Evolutionary conservation across 2,888 invertebrate genomes (phyloP).

Genomic region (Eutolmus rufibarbis): DNA sequence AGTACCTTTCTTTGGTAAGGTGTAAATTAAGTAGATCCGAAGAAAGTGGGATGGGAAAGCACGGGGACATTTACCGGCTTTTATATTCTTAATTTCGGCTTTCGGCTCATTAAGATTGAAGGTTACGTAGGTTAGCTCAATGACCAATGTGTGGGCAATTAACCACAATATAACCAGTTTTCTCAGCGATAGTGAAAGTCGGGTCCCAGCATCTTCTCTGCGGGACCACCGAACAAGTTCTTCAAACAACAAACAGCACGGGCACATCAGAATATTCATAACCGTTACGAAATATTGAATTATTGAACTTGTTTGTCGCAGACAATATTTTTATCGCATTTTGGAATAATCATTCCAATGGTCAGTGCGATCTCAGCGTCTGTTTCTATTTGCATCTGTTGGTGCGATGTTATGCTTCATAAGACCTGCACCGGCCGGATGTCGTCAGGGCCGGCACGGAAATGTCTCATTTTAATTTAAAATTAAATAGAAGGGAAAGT

Average conservation of each 20-base stretch:
- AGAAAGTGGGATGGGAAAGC: neutral
- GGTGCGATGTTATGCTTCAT: neutral
- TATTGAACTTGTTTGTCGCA: neutral
- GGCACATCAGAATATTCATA: slow-evolving; percentile 24
- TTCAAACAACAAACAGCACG: slow-evolving; percentile 5
- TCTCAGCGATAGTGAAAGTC: slow-evolving; percentile 22
- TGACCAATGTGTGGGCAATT: neutral
- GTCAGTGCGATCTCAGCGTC: neutral
- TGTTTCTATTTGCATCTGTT: neutral
- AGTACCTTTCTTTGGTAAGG: neutral
- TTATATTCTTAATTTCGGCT: neutral
- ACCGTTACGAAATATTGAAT: slow-evolving; percentile 20
- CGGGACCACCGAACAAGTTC: slow-evolving; percentile 9
- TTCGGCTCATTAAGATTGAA: slow-evolving; percentile 4
- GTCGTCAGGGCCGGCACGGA: neutral
- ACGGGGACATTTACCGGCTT: neutral
- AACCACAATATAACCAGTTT: slow-evolving; percentile 2
- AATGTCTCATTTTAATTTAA: neutral
- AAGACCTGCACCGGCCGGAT: neutral
- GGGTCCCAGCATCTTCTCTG: neutral
- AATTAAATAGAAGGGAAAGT: neutral
- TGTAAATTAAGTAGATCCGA: neutral
- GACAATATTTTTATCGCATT: neutral
- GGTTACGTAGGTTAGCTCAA: neutral
- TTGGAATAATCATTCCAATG: neutral